These are phyloP conservation scores for Pelvicachromis taeniatus DNA, from an alignment of 2,113 vertebrate species.

Conservation along the genomic window DNA sequence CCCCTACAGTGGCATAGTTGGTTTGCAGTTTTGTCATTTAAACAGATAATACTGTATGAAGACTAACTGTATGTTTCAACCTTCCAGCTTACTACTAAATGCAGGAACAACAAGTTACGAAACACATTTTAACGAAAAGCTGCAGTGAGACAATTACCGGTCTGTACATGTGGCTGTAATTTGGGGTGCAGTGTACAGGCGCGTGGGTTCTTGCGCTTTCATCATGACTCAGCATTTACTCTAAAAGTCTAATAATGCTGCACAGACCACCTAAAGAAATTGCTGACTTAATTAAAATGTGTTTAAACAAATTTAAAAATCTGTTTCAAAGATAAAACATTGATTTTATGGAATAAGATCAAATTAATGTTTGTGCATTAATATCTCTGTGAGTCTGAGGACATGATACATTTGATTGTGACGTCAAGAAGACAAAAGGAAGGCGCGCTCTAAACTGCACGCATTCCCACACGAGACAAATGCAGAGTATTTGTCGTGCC, in stretches of 20 bases:
- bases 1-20: neutral
- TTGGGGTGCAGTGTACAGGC: neutral
- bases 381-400: neutral
- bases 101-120: neutral
- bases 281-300: neutral
- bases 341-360: neutral
- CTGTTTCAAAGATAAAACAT: neutral
- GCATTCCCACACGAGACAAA: neutral
- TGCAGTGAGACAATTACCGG: neutral
- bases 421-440: neutral
- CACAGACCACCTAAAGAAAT: neutral
- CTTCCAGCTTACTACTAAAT: neutral
- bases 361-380: neutral
- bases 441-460: neutral
- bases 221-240: constrained; percentile 58
- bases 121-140: neutral
- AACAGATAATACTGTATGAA: neutral
- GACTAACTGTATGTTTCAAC: neutral
- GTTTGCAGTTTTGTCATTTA: neutral
- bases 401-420: neutral
- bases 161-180: constrained; percentile 46
- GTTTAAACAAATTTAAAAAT: neutral
- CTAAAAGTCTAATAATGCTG: neutral
- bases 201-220: constrained; percentile 1
- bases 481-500: neutral